Base-by-base conservation (phyloP, 2,797 vertebrate species). In the Acanthornis magna region DNA sequence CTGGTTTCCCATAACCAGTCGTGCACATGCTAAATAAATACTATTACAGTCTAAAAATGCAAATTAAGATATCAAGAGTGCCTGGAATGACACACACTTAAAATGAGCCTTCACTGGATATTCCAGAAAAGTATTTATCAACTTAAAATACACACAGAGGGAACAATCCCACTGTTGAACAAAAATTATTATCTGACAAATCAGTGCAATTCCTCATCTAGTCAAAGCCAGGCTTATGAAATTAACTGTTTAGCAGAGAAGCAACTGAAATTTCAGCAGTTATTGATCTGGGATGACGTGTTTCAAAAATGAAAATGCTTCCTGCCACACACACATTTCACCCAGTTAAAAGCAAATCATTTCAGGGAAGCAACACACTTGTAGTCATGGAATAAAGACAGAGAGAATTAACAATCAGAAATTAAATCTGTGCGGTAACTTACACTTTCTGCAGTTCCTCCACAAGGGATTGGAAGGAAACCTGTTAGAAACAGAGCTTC, bases 391-490 rank as follows among this genome's bases (percentile, higher is more conserved):
- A 85, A 85, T 53, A 70, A 68, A 72, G 54, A 55, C 42, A 61
- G 25, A 62, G 23, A 63, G 60, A 73, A 86, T 17, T 20, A 90
- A 67, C 43, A 51, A 86, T 11, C 21, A 85, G 50, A 76, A 85
- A 53, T 38, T 27, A 50, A 70, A 98, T 58, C 45, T 75, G 51
- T 34, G 60, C 51, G 70, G 30, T 36, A 72, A 94, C 99, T 98
- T 98, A 99, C 99, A 97, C 98, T 98, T 95, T 98, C 95, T 98
- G 98, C 51, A 99, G 98, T 83, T 99, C 98, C 95, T 99, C 98
- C 91, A 99, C 96, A 89, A 98, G 71, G 10, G 97, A 98, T 7
- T 98, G 98, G 85, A 99, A 98, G 53, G 98, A 98, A 91, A 98
- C 98, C 99, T 99, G 76, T 93, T 84, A 25, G 62, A 80, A 92